Evolutionary conservation across 2,888 invertebrate species (phyloP), one percentile per base, ranked within the genome.

Genomic region (Eledona agricola): DNA sequence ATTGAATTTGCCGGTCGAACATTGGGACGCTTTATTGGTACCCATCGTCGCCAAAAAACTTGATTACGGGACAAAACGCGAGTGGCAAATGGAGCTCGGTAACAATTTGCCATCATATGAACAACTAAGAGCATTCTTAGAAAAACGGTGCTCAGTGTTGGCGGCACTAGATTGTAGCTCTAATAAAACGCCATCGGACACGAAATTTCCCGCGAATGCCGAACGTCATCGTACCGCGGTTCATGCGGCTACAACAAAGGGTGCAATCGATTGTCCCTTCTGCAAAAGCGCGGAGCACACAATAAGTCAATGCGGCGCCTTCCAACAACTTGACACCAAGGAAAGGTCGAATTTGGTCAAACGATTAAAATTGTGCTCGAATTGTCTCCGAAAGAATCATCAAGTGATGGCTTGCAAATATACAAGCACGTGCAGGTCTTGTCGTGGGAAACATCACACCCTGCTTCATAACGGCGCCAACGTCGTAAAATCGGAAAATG

Each of bases 401-500:
- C 4, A 11, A 4, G 4, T 31, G 4, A 13, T 4, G 4, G 4
- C 4, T 4, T 31, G 31, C 7, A 6, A 7, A 31, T 3, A 4
- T 4, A 13, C 4, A 4, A 19, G 5, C n/a, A 13, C 3, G 4
- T 43, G 43, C 11, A 34, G 20, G 5, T 1, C n/a, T 3, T 34
- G 43, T 11, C 15, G 12, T 43, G 4, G 1, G 3, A 43, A 11
- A 4, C 43, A 43, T 10, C 4, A 43, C 16, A 16, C 43, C 4
- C 15, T 43, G 5, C 11, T 43, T 3, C 43, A 43, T 19, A 19
- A 4, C 20, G 20, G n/a, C n/a, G n/a, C n/a, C n/a, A n/a, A n/a
- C n/a, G n/a, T n/a, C n/a, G n/a, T n/a, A n/a, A n/a, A n/a, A n/a
- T n/a, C n/a, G n/a, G n/a, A n/a, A n/a, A n/a, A n/a, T n/a, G n/a